phyloP scores from a whole-genome alignment of 2,113 vertebrate species.

The Aspiorhynchus laticeps region DNA sequence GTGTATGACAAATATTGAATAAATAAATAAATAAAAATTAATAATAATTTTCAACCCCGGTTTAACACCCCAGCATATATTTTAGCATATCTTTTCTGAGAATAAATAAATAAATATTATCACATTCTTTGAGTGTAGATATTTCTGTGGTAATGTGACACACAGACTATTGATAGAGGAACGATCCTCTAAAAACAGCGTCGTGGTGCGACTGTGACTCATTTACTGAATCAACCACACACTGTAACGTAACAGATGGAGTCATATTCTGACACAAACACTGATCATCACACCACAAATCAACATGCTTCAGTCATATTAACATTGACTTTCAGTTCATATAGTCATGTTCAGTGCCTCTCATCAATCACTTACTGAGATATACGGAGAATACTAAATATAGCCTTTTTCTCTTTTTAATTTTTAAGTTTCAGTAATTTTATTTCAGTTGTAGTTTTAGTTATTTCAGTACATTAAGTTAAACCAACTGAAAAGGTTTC shows the following conservation, averaged over 20 bases:
- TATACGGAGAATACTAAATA: neutral
- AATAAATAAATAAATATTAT: too few species aligned
- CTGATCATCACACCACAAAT: neutral
- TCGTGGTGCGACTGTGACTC: neutral
- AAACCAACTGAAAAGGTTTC: neutral
- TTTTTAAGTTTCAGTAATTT: neutral
- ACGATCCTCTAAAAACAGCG: neutral
- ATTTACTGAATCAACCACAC: neutral
- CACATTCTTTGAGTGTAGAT: too few species aligned
- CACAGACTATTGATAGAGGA: neutral
- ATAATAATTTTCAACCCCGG: too few species aligned
- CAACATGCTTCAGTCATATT: neutral
- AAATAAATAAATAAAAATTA: too few species aligned
- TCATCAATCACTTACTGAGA: neutral
- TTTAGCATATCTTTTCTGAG: too few species aligned
- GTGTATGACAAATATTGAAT: too few species aligned
- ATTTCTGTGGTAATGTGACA: neutral
- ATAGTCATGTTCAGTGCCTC: neutral
- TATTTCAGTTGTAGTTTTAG: neutral
- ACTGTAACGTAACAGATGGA: neutral
- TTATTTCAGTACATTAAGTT: neutral
- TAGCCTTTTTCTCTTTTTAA: neutral
- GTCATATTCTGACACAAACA: neutral
- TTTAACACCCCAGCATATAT: too few species aligned
- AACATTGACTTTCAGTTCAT: neutral